Percentiles rank a stretch among this genome's conserved stretches.
phyloP scores from a whole-genome alignment of 2,113 vertebrate genomes.

The Mesitornis unicolor region DNA sequence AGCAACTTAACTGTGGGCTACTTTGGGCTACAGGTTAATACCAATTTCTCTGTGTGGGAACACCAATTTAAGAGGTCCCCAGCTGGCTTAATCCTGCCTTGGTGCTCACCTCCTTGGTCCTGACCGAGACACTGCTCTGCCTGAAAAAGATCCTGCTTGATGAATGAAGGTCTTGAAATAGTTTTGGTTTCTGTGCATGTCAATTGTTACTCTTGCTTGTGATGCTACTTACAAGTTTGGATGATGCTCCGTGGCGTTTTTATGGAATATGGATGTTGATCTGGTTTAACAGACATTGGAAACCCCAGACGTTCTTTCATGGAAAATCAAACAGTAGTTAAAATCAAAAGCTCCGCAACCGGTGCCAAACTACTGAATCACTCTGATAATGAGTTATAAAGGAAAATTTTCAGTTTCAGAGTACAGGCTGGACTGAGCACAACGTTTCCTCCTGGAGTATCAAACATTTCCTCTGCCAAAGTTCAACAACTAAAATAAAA shows the following conservation, averaged over 20 bases:
- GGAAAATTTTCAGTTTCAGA: not conserved
- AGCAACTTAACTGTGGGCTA: not conserved
- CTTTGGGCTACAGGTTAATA: not conserved
- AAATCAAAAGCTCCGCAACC: not conserved
- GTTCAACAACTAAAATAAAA: not conserved
- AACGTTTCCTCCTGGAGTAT: not conserved
- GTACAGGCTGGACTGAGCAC: not conserved
- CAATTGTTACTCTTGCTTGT: not conserved
- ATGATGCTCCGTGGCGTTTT: not conserved
- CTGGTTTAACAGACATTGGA: not conserved
- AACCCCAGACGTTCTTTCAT: constrained; percentile 28
- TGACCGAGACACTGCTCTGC: not conserved
- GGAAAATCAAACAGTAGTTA: constrained; percentile 60
- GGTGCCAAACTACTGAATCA: constrained; percentile 54
- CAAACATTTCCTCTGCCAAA: not conserved
- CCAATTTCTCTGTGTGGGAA: not conserved
- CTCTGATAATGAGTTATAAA: not conserved
- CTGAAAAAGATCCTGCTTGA: not conserved
- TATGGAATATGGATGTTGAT: not conserved
- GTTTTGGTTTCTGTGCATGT: not conserved
- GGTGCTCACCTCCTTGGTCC: not conserved
- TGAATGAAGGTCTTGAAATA: not conserved
- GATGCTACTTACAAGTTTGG: not conserved
- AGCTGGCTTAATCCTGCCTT: not conserved
- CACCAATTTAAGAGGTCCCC: not conserved